Percentiles rank a stretch among this genome's conserved stretches.
Conservation (phyloP, 2,888 invertebrate genomes). For the Baronia brevicornis region DNA sequence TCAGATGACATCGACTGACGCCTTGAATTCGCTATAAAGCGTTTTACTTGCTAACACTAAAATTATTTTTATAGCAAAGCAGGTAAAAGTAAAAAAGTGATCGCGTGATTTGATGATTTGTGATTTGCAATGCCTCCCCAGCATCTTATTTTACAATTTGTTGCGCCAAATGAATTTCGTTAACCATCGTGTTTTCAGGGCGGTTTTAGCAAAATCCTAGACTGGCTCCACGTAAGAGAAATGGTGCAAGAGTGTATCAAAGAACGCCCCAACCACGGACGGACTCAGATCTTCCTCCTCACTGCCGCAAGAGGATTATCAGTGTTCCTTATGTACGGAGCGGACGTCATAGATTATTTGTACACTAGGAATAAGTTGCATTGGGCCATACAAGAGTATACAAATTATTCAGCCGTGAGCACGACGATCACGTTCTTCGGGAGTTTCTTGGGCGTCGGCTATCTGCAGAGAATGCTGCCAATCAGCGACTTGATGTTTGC, state of each 20-base stretch:
- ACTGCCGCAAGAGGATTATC: constrained; percentile 33
- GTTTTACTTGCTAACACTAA: no score
- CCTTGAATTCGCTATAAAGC: no score
- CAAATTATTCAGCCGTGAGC: constrained; percentile 62
- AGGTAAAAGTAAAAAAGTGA: no score
- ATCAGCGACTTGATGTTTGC: constrained; percentile 39
- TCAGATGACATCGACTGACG: no score
- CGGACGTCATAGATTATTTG: constrained; percentile 64
- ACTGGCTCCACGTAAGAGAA: constrained; percentile 49
- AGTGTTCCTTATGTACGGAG: constrained; percentile 52
- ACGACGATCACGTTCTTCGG: constrained; percentile 65
- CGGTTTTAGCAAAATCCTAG: constrained; percentile 37
- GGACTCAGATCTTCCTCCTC: constrained; percentile 58
- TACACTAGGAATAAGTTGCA: constrained; percentile 76
- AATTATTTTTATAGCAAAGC: no score
- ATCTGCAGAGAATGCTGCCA: constrained; percentile 46
- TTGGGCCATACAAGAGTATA: constrained; percentile 77
- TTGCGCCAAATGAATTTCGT: neutral
- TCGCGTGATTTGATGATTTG: no score
- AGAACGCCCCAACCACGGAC: constrained; percentile 57
- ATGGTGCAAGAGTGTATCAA: constrained; percentile 63
- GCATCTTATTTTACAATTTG: neutral
- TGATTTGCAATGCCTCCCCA: neutral
- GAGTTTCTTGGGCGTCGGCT: constrained; percentile 45
- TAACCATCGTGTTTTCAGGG: constrained; percentile 35